Base-by-base conservation (phyloP, 53 echinoderm and acorn worm genomes). In the Holothuria scabra region DNA sequence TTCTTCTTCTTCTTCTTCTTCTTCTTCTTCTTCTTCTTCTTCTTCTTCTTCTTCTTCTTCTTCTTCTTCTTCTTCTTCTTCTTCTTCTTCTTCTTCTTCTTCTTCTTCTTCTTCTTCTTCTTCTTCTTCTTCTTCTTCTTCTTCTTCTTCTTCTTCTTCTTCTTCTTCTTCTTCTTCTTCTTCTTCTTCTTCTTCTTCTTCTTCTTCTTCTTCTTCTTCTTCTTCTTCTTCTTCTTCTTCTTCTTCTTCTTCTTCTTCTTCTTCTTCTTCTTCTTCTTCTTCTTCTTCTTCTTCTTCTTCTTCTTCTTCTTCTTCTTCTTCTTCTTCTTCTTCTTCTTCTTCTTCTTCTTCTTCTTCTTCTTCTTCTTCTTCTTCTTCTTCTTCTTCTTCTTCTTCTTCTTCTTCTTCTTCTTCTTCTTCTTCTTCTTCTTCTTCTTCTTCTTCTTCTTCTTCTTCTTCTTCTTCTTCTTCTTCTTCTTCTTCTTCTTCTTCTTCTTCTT, bases 121-220 rank as follows among this genome's bases (percentile, higher is more conserved):
- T 68, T 68, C 69, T 68, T 68, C 69, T 68, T 68, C 69, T 68
- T 68, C 69, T 68, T 68, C 69, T 68, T 68, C 69, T 68, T 68
- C 69, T 68, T 68, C 69, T 68, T 68, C 69, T 68, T 68, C 69
- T 30, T 68, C 69, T 68, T 68, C 69, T 68, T 68, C 69, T 68
- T 68, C 69, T 68, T 68, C 69, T 68, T 68, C 69, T 68, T 68
- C 69, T 68, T 68, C 69, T 68, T 68, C 69, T 68, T 68, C 69
- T 68, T 68, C 69, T 68, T 68, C 69, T 68, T 68, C 69, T 68
- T 30, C 69, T 68, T 68, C 69, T 68, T 68, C 69, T 68, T 68
- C 69, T 68, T 68, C 69, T 68, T 68, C 69, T 68, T 68, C 69
- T 68, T 68, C 69, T 68, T 68, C 69, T 68, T 68, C 69, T 68